These are phyloP conservation scores for Rapana venosa DNA, from an alignment of 2,888 invertebrate species.

Conservation along the genomic window DNA sequence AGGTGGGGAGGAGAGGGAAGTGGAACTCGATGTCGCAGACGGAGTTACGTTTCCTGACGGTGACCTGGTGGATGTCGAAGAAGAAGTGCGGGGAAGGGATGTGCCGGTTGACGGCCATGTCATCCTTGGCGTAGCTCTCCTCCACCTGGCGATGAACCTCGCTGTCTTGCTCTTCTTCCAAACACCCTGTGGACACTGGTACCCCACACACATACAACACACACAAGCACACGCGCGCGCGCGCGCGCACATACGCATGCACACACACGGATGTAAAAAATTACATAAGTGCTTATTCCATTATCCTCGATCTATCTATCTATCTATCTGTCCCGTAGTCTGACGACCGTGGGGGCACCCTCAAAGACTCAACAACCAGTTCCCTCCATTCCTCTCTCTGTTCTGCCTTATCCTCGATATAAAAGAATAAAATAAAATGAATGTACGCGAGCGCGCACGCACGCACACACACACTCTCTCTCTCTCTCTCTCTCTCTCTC, in stretches of 20 bases:
- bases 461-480: not conserved
- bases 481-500: too few relatives aligned
- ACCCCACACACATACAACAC: not conserved
- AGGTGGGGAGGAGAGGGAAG: conserved; percentile 26
- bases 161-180: conserved; percentile 6
- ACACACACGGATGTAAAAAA: not conserved
- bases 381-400: too few relatives aligned
- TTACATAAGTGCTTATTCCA: too few relatives aligned
- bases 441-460: not conserved
- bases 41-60: conserved; percentile 33
- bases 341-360: too few relatives aligned
- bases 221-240: not conserved
- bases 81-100: not conserved
- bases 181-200: conserved; percentile 38
- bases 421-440: too few relatives aligned
- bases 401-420: too few relatives aligned
- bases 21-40: conserved; percentile 44
- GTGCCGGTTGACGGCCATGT: conserved; percentile 27
- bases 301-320: too few relatives aligned
- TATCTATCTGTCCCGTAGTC: too few relatives aligned
- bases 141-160: not conserved
- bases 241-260: not conserved
- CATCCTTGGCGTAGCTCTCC: conserved; percentile 42
- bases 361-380: too few relatives aligned
- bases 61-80: conserved; percentile 28